phyloP scores from a whole-genome alignment of 2,797 vertebrate species.

The Neostethus bicornis region DNA sequence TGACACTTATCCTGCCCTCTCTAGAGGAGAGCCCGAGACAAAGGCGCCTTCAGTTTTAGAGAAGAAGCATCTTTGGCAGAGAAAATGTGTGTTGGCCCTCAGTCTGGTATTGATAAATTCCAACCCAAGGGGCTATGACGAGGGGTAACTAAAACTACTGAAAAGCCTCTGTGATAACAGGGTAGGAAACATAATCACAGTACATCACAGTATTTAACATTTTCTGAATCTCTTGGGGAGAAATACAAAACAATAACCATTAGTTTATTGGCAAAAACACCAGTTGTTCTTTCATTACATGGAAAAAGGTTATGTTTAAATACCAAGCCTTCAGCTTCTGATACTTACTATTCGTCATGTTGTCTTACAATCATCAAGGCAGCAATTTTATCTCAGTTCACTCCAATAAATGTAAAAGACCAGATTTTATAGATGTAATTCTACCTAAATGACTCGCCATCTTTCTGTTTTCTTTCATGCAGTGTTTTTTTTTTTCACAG shows the following conservation, averaged over 20 bases:
- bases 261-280: neutral
- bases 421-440: neutral
- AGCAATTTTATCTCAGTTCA: neutral
- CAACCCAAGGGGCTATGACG: neutral
- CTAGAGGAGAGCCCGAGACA: constrained; percentile 31
- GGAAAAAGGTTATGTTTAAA: neutral
- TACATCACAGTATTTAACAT: neutral
- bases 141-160: neutral
- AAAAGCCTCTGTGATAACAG: neutral
- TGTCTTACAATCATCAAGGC: neutral
- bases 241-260: neutral
- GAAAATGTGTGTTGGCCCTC: constrained; percentile 40
- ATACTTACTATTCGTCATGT: neutral
- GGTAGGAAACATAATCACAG: constrained; percentile 3
- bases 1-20: constrained; percentile 64
- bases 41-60: constrained; percentile 27
- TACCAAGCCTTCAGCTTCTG: neutral
- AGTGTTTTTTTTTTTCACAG: neutral
- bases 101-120: constrained; percentile 1
- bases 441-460: neutral
- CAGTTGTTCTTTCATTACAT: neutral
- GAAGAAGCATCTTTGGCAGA: constrained; percentile 22
- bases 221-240: neutral
- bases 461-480: neutral
- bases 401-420: neutral